Percentiles rank a stretch among this genome's conserved stretches.
These are phyloP conservation scores for Natator depressus DNA, from an alignment of 2,113 vertebrate genomes.

Conservation along the genomic window DNA sequence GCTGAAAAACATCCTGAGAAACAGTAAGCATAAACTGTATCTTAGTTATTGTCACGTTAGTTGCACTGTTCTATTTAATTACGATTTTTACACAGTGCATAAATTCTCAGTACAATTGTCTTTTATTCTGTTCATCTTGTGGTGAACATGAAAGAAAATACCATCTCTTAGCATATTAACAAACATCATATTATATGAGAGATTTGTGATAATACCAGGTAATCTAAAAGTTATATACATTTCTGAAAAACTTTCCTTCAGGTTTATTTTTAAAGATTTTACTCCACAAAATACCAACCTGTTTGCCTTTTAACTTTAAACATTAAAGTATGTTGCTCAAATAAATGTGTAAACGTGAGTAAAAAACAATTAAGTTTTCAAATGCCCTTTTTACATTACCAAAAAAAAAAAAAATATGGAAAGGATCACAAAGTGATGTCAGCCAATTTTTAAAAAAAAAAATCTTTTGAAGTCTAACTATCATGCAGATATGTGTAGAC, in stretches of 20 bases:
- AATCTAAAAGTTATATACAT: conserved; percentile 44
- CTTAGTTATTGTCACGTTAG: conserved; percentile 1
- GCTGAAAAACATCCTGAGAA: neutral
- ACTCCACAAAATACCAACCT: neutral
- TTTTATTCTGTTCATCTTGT: conserved; percentile 32
- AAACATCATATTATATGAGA: conserved; percentile 32
- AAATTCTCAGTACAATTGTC: conserved; percentile 8
- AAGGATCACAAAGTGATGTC: neutral
- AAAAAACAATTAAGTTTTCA: neutral
- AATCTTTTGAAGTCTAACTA: neutral
- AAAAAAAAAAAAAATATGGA: neutral
- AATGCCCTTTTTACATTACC: conserved; percentile 31
- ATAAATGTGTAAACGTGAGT: neutral
- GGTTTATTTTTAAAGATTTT: neutral
- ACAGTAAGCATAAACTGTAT: neutral
- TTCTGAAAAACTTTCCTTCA: conserved; percentile 21
- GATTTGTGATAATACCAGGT: conserved; percentile 26
- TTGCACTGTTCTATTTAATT: conserved; percentile 31
- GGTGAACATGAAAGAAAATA: conserved; percentile 52
- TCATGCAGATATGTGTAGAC: neutral
- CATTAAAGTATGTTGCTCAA: neutral
- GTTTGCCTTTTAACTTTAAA: conserved; percentile 14
- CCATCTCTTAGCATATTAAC: conserved; percentile 54
- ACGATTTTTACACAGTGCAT: conserved; percentile 30
- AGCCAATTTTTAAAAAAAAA: neutral